A percentile compares a stretch with the other conserved stretches of the same genome.
Conservation (phyloP, 2,797 vertebrate species). For the Macrochelys suwanniensis region DNA sequence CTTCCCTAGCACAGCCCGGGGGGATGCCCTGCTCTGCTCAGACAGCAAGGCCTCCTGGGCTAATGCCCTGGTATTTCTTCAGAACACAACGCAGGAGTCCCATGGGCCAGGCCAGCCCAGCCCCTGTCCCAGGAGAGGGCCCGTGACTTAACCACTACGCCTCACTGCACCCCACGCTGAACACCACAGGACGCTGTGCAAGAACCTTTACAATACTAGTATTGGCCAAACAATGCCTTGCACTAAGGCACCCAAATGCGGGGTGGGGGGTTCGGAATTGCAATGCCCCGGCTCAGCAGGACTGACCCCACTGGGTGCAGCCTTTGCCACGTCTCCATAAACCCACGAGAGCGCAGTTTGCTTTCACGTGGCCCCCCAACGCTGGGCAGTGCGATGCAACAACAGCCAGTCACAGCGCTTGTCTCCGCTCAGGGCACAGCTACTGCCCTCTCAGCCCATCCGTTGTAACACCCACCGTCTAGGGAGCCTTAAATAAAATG, state of each 20-base stretch:
- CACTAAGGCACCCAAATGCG: too few species aligned
- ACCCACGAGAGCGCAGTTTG: not conserved
- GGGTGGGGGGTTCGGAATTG: fast-evolving
- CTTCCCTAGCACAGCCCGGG: not conserved
- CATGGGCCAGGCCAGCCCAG: too few species aligned
- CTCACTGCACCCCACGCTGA: not conserved
- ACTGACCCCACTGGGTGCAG: not conserved
- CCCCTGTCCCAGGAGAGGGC: not conserved
- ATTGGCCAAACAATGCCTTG: too few species aligned
- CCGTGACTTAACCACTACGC: too few species aligned
- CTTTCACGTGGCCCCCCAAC: too few species aligned
- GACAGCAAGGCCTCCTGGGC: not conserved
- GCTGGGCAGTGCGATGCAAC: too few species aligned
- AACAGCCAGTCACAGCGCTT: not conserved
- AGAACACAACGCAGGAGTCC: not conserved
- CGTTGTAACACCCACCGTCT: not conserved
- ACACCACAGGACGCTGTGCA: too few species aligned
- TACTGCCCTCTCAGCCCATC: not conserved
- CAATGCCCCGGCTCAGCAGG: not conserved
- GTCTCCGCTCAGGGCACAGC: fast-evolving
- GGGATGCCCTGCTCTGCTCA: not conserved
- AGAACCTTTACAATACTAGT: too few species aligned
- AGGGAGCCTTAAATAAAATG: not conserved
- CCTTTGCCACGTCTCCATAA: constrained; percentile 36
- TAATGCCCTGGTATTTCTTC: too few species aligned